A percentile compares a stretch with the other conserved stretches of the same genome.
phyloP scores from a whole-genome alignment of 2,797 vertebrate genomes.

The Echiichthys vipera region DNA sequence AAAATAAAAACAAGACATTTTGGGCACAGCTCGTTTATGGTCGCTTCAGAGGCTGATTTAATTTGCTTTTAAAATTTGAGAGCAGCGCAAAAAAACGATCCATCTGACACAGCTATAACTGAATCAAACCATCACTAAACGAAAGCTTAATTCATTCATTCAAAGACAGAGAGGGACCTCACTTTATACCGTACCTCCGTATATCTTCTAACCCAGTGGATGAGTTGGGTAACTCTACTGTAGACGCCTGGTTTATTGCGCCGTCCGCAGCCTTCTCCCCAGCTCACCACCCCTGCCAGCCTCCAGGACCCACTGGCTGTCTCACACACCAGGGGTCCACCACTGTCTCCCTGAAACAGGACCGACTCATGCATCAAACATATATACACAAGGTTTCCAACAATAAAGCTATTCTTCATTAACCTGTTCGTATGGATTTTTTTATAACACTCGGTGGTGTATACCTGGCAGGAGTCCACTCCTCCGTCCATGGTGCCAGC shows the following conservation, averaged over 20 bases:
- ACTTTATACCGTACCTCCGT: slow-evolving; percentile 52
- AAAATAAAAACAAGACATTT: not conserved
- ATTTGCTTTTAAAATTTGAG: not conserved
- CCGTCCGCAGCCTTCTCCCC: slow-evolving; percentile 84
- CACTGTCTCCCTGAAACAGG: slow-evolving; percentile 82
- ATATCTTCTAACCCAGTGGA: slow-evolving; percentile 73
- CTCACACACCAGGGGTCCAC: slow-evolving; percentile 84
- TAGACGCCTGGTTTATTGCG: slow-evolving; percentile 84
- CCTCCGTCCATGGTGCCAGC: slow-evolving; percentile 83
- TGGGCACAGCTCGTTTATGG: not conserved
- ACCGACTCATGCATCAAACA: not conserved
- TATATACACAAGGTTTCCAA: not conserved
- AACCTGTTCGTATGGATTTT: slow-evolving; percentile 9
- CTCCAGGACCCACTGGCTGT: slow-evolving; percentile 76
- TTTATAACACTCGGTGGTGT: not conserved
- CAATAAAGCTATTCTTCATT: not conserved
- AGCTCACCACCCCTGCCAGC: slow-evolving; percentile 85
- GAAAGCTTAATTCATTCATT: not conserved
- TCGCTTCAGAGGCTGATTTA: not conserved
- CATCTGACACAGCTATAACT: not conserved
- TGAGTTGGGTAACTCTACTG: slow-evolving; percentile 77
- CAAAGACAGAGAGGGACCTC: not conserved
- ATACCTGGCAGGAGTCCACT: slow-evolving; percentile 87
- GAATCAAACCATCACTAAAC: not conserved
- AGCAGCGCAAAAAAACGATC: not conserved